These are phyloP conservation scores for Folsomia candida DNA, from an alignment of 2,888 invertebrate genomes.

Conservation along the genomic window DNA sequence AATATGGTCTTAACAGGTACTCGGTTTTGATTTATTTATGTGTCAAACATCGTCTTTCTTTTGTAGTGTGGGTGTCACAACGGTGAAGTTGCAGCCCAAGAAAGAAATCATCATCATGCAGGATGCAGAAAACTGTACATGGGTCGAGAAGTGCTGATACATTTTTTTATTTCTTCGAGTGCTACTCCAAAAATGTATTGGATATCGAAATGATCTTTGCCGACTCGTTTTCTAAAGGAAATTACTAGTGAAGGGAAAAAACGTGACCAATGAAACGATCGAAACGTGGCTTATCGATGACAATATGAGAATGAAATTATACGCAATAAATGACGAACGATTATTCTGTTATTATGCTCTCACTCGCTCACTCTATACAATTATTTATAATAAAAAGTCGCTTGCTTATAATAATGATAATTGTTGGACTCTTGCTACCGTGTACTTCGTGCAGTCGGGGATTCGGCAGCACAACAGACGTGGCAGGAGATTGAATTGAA, in stretches of 20 bases:
- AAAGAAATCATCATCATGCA: too few species aligned
- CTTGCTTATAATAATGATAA: background rate
- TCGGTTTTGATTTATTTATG: too few species aligned
- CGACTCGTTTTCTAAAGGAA: slow-evolving; percentile 4
- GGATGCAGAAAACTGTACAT: too few species aligned
- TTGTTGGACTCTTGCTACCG: background rate
- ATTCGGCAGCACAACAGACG: background rate
- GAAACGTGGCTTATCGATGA: slow-evolving; percentile 25
- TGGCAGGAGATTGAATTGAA: background rate
- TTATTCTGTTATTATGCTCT: too few species aligned
- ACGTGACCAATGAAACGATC: slow-evolving; percentile 25
- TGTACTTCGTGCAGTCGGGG: background rate
- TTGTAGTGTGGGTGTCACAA: too few species aligned
- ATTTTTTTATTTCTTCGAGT: too few species aligned
- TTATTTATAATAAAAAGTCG: too few species aligned
- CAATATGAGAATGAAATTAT: slow-evolving; percentile 20
- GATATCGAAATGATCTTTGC: background rate
- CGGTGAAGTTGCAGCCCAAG: too few species aligned
- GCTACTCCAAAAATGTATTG: background rate
- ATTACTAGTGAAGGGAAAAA: slow-evolving; percentile 9
- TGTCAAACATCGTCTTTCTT: too few species aligned
- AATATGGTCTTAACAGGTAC: too few species aligned
- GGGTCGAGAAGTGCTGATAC: too few species aligned
- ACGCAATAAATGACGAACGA: background rate
- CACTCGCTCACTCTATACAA: too few species aligned